These are phyloP conservation scores for Dicranocentrus wangi DNA, from an alignment of 2,888 invertebrate species.

Conservation along the genomic window DNA sequence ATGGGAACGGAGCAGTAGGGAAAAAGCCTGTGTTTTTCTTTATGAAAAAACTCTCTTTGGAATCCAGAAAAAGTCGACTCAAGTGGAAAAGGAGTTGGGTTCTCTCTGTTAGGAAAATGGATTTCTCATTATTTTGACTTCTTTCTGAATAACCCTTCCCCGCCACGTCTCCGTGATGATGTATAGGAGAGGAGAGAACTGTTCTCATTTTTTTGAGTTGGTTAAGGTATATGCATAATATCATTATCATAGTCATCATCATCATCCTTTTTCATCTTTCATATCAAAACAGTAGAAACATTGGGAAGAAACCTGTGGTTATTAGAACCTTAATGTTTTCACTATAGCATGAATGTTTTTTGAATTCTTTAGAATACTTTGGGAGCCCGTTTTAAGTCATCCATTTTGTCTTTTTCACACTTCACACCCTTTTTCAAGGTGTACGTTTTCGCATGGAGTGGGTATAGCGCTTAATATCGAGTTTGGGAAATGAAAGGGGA, in stretches of 20 bases:
- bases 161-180: constrained; percentile 32
- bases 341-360: constrained; percentile 2
- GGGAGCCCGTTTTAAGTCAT: constrained; percentile 39
- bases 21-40: constrained; percentile 45
- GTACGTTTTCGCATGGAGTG: not conserved
- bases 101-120: constrained; percentile 42
- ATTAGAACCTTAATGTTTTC: constrained; percentile 7
- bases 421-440: constrained; percentile 20
- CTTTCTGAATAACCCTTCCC: constrained; percentile 27
- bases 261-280: constrained; percentile 34
- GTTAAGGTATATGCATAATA: constrained; percentile 31
- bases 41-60: constrained; percentile 39
- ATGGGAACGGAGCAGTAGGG: constrained; percentile 46
- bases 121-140: constrained; percentile 61
- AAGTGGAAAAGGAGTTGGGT: constrained; percentile 19
- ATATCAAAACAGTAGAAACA: constrained; percentile 37
- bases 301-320: not conserved
- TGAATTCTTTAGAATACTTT: constrained; percentile 31
- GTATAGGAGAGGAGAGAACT: constrained; percentile 24
- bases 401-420: constrained; percentile 49
- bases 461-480: not conserved
- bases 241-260: constrained; percentile 28
- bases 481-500: constrained; percentile 16
- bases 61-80: constrained; percentile 13
- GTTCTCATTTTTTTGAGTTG: not conserved